Conservation (phyloP, 2,113 vertebrate species). For the Colistium nudipinnis region DNA sequence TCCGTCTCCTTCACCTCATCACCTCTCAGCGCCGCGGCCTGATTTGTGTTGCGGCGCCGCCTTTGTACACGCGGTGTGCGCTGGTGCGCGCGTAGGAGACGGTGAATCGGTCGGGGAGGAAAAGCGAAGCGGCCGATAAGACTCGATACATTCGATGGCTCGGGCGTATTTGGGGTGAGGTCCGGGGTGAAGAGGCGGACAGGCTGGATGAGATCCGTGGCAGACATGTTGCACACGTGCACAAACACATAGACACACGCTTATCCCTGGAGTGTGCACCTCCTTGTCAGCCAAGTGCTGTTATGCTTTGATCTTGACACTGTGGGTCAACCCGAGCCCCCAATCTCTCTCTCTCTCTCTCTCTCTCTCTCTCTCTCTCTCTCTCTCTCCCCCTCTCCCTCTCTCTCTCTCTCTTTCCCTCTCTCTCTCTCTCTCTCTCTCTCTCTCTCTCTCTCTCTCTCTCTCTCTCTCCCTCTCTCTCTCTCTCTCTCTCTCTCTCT, state of each 20-base stretch:
- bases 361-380: conserved; percentile 40
- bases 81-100: conserved; percentile 21
- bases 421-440: conserved; percentile 7
- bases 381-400: too few species aligned
- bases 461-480: conserved; percentile 62
- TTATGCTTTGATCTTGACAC: conserved; percentile 84
- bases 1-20: conserved; percentile 80
- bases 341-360: conserved; percentile 37
- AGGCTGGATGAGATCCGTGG: conserved; percentile 57
- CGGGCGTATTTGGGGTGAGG: conserved; percentile 47
- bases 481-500: conserved; percentile 36
- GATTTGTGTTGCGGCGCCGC: conserved; percentile 58
- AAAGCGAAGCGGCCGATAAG: conserved; percentile 29
- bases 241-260: conserved; percentile 54
- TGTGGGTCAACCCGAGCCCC: conserved; percentile 72
- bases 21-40: conserved; percentile 62
- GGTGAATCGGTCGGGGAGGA: conserved; percentile 41
- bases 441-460: conserved; percentile 27
- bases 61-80: conserved; percentile 18
- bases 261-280: conserved; percentile 73
- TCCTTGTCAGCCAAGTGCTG: conserved; percentile 75
- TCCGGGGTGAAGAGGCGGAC: conserved; percentile 49
- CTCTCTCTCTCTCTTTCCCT: too few species aligned
- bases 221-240: conserved; percentile 44
- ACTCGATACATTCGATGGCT: conserved; percentile 58